phyloP scores from a whole-genome alignment of 2,797 vertebrate species.

The Micrastur ruficollis region DNA sequence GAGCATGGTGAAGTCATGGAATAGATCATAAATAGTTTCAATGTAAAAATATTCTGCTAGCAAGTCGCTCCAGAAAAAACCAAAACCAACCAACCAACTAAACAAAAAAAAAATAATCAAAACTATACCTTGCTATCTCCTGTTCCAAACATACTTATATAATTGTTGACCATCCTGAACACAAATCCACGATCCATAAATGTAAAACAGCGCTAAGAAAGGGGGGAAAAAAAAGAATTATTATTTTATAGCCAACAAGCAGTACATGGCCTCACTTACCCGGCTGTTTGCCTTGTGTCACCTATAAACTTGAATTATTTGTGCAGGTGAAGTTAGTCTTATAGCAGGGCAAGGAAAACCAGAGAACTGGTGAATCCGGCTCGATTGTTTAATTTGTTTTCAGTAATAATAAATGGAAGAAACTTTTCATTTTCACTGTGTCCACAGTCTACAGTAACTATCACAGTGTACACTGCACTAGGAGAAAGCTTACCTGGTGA shows the following conservation, averaged over 20 bases:
- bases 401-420: not conserved
- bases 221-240: not conserved
- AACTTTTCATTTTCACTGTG: not conserved
- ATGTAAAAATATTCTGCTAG: not conserved
- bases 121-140: constrained; percentile 90
- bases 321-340: not conserved
- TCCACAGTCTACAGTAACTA: not conserved
- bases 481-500: not conserved
- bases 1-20: not conserved
- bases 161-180: constrained; percentile 92
- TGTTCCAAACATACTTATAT: constrained; percentile 91
- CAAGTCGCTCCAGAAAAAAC: not conserved
- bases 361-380: not conserved
- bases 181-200: constrained; percentile 96
- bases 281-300: not conserved
- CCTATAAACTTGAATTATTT: not conserved
- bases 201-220: constrained; percentile 89
- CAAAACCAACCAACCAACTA: not conserved
- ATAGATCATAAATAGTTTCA: not conserved
- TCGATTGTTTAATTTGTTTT: not conserved
- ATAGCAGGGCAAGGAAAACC: not conserved
- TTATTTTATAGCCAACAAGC: not conserved
- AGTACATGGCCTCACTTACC: not conserved
- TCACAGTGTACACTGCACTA: not conserved
- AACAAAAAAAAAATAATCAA: not conserved